Evolutionary conservation across 2,888 invertebrate genomes (phyloP).

Genomic region (Drosophila limbata): DNA sequence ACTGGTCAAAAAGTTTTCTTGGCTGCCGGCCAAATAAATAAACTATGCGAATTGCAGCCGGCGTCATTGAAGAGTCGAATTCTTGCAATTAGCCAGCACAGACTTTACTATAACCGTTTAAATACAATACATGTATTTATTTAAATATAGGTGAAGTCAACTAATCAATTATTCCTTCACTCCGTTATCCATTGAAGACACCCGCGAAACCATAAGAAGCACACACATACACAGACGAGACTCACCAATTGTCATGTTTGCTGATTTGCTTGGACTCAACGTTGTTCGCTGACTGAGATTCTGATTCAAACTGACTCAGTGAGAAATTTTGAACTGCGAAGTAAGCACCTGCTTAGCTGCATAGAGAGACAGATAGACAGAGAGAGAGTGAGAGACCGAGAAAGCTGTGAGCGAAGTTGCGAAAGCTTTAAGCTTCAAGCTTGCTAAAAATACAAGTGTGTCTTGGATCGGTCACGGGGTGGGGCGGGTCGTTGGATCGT

Average conservation of each 20-base stretch:
- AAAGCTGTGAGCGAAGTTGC: constrained; percentile 4
- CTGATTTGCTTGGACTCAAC: constrained; percentile 43
- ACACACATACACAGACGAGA: constrained; percentile 30
- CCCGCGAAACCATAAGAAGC: constrained; percentile 24
- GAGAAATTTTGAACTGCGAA: constrained; percentile 29
- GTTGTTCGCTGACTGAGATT: constrained; percentile 70
- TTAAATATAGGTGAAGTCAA: not conserved
- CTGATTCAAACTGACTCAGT: constrained; percentile 61
- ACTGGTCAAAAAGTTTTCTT: constrained; percentile 42
- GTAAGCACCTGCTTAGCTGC: constrained; percentile 44
- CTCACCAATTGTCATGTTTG: constrained; percentile 80
- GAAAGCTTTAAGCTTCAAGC: constrained; percentile 26
- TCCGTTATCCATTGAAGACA: constrained; percentile 43
- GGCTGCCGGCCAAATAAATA: constrained; percentile 54
- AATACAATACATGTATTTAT: not conserved
- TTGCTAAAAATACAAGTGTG: constrained; percentile 16
- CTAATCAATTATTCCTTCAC: constrained; percentile 41
- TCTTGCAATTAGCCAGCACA: not conserved
- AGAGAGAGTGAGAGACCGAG: constrained; percentile 1
- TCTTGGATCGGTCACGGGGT: constrained; percentile 24
- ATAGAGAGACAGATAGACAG: constrained; percentile 1
- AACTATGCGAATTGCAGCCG: constrained; percentile 22
- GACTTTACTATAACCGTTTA: not conserved
- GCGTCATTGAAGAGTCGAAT: constrained; percentile 13
- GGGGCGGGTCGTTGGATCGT: constrained; percentile 31